These are phyloP conservation scores for Crossocerus cetratus DNA, from an alignment of 2,888 invertebrate genomes.

Conservation along the genomic window DNA sequence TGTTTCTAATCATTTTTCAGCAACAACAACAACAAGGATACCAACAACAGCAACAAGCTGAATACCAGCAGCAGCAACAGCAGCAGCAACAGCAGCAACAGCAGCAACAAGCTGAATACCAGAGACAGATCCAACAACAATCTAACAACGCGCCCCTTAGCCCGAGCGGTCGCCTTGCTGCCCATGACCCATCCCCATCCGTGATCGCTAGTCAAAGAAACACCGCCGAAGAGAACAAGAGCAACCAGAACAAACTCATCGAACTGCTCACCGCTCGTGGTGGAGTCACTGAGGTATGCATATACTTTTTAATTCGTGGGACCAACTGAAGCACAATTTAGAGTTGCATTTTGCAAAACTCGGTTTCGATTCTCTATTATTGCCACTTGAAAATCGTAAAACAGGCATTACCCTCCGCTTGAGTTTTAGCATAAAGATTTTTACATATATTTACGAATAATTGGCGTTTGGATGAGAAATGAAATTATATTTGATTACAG, in stretches of 20 bases:
- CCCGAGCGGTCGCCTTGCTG: slow-evolving; percentile 56
- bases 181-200: slow-evolving; percentile 62
- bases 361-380: no score
- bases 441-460: no score
- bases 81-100: neutral
- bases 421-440: no score
- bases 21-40: slow-evolving; percentile 19
- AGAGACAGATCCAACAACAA: slow-evolving; percentile 45
- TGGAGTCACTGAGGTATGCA: slow-evolving; percentile 74
- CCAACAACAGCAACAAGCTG: slow-evolving; percentile 37
- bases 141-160: slow-evolving; percentile 60
- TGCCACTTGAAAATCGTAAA: no score
- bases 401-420: no score
- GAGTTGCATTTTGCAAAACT: no score
- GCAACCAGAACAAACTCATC: slow-evolving; percentile 78
- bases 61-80: slow-evolving; percentile 12
- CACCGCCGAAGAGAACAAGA: slow-evolving; percentile 72
- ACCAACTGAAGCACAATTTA: no score
- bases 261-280: slow-evolving; percentile 78
- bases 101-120: slow-evolving; percentile 39
- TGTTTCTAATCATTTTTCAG: no score
- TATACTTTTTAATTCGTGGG: slow-evolving; percentile 33
- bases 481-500: slow-evolving; percentile 43
- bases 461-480: neutral
- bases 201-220: slow-evolving; percentile 69